Base-by-base conservation (phyloP, 1,140 invertebrate genomes). In the Orius laevigatus region DNA sequence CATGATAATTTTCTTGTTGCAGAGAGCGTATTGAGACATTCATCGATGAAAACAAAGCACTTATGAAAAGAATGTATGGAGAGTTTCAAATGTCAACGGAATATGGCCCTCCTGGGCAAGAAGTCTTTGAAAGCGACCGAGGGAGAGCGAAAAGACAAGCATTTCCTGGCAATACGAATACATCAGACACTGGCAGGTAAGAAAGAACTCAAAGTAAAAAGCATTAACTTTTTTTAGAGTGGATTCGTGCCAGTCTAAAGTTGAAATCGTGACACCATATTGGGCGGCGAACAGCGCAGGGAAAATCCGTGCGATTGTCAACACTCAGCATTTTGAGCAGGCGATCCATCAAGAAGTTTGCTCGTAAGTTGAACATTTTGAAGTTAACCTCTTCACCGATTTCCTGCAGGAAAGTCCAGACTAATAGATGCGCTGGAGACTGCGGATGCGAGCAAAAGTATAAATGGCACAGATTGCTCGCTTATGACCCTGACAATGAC, bases 261-360 rank as follows among this genome's bases (percentile, higher is more conserved):
- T 86, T n/a, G 88, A 92, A 66, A 87, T 93, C 52, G 79, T 89
- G 5, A 92, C 88, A 1, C 89, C 89, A 0, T 93, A 90, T 60
- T 93, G 88, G 88, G 87, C 88, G 1, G 78, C 84, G 3, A 93
- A 92, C 63, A 89, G 84, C 6, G 84, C 84, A 1, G 85, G 86
- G 34, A 90, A 92, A 68, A 74, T 90, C 19, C 70, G 87, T 16
- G 88, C 88, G 1, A 85, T 93, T 48, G 88, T 93, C 10, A 93
- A 93, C 63, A 92, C 86, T 2, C 85, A 90, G 65, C 87, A 92
- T 63, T 89, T 93, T 56, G 87, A 92, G 59, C 89, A 93, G 66
- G 88, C 88, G 8, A 90, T 93, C 60, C 89, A 92, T 63, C 88
- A 92, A 64, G 89, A 92, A 76, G 80, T 90, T 51, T 91, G 88